Evolutionary conservation across 2,797 vertebrate species (phyloP).

Genomic region (Kryptopterus vitreolus): DNA sequence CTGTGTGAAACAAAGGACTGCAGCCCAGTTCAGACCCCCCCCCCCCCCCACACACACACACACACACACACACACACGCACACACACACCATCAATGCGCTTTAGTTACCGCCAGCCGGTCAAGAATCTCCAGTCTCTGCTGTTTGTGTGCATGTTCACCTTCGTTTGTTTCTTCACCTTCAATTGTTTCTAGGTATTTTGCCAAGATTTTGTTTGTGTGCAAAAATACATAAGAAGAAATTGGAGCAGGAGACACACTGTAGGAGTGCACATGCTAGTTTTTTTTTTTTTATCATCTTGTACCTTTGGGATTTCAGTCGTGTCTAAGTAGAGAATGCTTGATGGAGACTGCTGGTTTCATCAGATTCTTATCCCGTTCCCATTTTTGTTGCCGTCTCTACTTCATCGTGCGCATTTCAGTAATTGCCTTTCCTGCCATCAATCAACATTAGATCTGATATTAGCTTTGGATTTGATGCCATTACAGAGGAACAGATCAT

Average conservation of each 20-base stretch:
- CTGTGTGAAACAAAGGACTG: slow-evolving; percentile 55
- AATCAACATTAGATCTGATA: slow-evolving; percentile 4
- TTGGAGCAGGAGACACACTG: slow-evolving; percentile 1
- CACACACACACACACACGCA: no score
- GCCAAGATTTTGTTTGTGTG: no score
- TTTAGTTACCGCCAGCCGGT: slow-evolving; percentile 16
- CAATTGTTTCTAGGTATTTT: no score
- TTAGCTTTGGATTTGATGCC: neutral
- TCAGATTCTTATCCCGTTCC: neutral
- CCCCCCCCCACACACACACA: neutral
- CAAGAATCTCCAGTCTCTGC: slow-evolving; percentile 6
- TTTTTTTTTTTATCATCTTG: neutral
- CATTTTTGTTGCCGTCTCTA: neutral
- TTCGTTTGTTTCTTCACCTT: neutral
- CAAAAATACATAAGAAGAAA: slow-evolving; percentile 1
- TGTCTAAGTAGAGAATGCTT: slow-evolving; percentile 22
- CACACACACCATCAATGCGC: slow-evolving; percentile 33
- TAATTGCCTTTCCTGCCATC: neutral
- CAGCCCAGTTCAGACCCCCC: slow-evolving; percentile 27
- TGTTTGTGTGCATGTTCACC: slow-evolving; percentile 13
- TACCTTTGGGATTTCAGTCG: slow-evolving; percentile 1
- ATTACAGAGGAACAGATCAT: slow-evolving; percentile 22
- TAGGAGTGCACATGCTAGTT: neutral
- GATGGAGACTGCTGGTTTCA: neutral
- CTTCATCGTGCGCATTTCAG: neutral